phyloP scores from a whole-genome alignment of 2,888 invertebrate genomes.

The Trissonchulus sp. region DNA sequence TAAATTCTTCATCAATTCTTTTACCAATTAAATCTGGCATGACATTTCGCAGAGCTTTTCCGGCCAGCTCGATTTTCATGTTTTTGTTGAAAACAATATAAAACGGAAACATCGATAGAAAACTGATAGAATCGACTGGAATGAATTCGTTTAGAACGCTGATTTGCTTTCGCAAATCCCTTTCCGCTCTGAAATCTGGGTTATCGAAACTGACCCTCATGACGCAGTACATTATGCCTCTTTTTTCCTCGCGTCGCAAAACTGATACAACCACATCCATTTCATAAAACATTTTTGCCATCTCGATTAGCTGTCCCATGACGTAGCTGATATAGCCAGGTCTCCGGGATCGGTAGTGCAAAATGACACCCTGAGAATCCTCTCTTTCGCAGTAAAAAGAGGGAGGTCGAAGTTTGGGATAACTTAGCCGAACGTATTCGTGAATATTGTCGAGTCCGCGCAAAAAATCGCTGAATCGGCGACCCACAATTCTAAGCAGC shows the following conservation, averaged over 20 bases:
- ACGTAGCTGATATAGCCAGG: conserved; percentile 59
- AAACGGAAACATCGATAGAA: conserved; percentile 68
- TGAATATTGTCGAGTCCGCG: conserved; percentile 78
- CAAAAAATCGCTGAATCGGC: conserved; percentile 43
- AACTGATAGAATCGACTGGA: conserved; percentile 39
- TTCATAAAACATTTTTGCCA: conserved; percentile 74
- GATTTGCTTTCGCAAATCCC: conserved; percentile 35
- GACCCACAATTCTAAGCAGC: conserved; percentile 43
- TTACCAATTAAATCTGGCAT: conserved; percentile 63
- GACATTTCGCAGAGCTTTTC: conserved; percentile 64
- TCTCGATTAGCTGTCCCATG: conserved; percentile 71
- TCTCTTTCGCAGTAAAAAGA: conserved; percentile 82
- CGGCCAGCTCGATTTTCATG: conserved; percentile 70
- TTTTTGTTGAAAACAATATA: conserved; percentile 68
- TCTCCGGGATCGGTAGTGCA: conserved; percentile 76
- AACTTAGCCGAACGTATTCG: conserved; percentile 89
- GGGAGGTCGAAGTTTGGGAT: conserved; percentile 80
- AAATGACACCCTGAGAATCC: conserved; percentile 72
- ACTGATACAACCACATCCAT: conserved; percentile 64
- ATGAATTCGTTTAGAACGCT: conserved; percentile 42
- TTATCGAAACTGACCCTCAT: conserved; percentile 81
- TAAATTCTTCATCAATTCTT: conserved; percentile 66
- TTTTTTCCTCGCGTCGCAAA: conserved; percentile 40
- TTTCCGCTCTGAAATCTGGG: conserved; percentile 62
- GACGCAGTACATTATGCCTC: conserved; percentile 41